Conservation (phyloP, 2,797 vertebrate species). For the Capromys pilorides region DNA sequence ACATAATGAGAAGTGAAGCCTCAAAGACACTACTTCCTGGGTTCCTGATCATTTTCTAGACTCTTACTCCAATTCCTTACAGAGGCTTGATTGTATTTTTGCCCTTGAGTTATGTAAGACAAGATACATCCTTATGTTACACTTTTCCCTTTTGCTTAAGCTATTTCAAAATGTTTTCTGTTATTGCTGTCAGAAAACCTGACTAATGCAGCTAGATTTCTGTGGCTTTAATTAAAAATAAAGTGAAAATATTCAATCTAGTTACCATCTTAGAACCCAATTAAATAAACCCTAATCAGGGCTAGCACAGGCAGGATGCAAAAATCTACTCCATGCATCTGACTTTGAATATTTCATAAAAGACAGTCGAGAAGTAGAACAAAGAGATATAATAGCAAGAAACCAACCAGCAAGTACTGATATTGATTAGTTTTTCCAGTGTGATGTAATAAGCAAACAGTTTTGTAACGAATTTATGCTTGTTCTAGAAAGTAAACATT, state of each 20-base stretch:
- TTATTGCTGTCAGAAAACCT: slow-evolving; percentile 41
- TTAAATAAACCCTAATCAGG: slow-evolving; percentile 36
- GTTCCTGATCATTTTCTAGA: neutral
- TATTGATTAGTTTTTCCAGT: neutral
- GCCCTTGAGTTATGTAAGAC: neutral
- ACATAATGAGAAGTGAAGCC: neutral
- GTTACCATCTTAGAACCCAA: slow-evolving; percentile 14
- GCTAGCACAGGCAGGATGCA: neutral
- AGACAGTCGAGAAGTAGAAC: slow-evolving; percentile 16
- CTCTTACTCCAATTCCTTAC: neutral
- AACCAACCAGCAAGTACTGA: neutral
- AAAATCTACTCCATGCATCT: neutral
- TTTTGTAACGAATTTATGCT: slow-evolving; percentile 42
- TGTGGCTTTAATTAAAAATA: slow-evolving; percentile 17
- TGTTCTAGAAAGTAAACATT: neutral
- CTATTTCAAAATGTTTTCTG: slow-evolving; percentile 54
- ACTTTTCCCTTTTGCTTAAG: slow-evolving; percentile 29
- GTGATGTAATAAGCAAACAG: slow-evolving; percentile 27
- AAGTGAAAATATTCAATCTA: slow-evolving; percentile 15
- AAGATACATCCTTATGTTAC: neutral
- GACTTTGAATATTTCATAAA: slow-evolving; percentile 44
- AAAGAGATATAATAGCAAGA: slow-evolving; percentile 40
- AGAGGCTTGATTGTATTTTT: neutral
- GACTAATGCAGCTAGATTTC: slow-evolving; percentile 1
- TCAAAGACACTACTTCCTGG: neutral